Conservation (phyloP, 2,113 vertebrate genomes). For the Eurystomus gularis region DNA sequence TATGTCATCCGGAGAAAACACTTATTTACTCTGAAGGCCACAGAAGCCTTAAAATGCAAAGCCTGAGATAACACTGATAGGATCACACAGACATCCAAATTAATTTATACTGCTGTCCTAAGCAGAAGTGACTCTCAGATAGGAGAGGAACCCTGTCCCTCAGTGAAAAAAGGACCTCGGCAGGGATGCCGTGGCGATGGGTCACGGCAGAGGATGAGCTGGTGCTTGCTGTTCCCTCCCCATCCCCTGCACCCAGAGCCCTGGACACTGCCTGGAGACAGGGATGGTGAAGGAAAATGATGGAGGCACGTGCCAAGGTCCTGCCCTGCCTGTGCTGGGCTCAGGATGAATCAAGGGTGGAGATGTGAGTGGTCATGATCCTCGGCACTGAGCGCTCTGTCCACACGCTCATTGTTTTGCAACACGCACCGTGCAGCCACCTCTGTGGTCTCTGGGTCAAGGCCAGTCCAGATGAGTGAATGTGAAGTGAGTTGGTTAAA, state of each 20-base stretch:
- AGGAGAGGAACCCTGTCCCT: neutral
- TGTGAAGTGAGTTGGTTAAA: neutral
- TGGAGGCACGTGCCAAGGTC: accelerated
- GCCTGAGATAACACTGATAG: neutral
- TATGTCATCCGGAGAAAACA: neutral
- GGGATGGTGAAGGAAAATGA: accelerated
- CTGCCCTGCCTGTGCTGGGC: neutral
- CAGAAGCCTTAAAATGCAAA: neutral
- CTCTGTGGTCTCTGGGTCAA: neutral
- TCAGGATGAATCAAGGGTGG: neutral
- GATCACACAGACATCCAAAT: constrained; percentile 50
- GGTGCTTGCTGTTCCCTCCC: neutral
- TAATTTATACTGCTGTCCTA: constrained; percentile 9
- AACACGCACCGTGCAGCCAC: accelerated
- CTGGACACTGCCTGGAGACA: accelerated
- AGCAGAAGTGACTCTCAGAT: neutral
- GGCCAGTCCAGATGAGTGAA: neutral
- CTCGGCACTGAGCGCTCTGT: accelerated
- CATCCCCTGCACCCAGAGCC: accelerated
- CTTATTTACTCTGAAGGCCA: constrained; percentile 47
- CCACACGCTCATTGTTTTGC: accelerated
- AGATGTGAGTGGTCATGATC: accelerated
- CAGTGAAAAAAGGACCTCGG: accelerated
- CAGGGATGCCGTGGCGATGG: neutral
- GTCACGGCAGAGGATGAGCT: accelerated